These are phyloP conservation scores for Hyposoter didymator DNA, from an alignment of 2,888 invertebrate genomes.

Conservation along the genomic window DNA sequence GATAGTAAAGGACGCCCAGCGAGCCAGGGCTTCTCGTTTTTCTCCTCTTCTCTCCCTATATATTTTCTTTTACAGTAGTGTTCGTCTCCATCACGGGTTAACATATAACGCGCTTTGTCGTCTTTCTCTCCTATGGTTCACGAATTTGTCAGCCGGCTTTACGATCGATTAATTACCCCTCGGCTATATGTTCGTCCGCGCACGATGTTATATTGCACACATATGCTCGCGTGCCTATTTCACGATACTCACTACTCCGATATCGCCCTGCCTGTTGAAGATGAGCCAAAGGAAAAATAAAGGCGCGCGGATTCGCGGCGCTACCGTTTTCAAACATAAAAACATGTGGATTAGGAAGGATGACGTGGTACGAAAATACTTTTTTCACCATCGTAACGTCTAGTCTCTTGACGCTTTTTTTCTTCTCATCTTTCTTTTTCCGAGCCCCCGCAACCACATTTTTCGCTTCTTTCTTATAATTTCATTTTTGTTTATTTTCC, in stretches of 20 bases:
- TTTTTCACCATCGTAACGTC: slow-evolving; percentile 33
- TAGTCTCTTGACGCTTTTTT: slow-evolving; percentile 47
- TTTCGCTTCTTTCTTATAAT: background rate
- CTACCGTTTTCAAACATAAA: slow-evolving; percentile 5
- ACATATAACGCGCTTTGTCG: slow-evolving; percentile 55
- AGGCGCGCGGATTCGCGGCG: background rate
- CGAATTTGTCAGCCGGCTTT: slow-evolving; percentile 69
- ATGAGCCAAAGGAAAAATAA: background rate
- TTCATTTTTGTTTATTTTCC: background rate
- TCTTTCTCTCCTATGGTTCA: slow-evolving; percentile 53
- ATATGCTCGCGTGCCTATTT: slow-evolving; percentile 40
- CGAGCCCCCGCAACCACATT: background rate
- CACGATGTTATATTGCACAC: slow-evolving; percentile 31
- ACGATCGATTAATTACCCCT: slow-evolving; percentile 69
- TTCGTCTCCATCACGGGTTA: slow-evolving; percentile 38
- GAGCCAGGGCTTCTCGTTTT: slow-evolving; percentile 28
- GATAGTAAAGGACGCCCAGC: slow-evolving; percentile 36
- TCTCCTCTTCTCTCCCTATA: background rate
- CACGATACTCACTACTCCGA: background rate
- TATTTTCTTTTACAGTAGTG: background rate
- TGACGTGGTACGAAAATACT: slow-evolving; percentile 53
- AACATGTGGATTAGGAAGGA: background rate
- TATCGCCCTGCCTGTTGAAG: background rate
- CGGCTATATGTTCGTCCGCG: slow-evolving; percentile 40
- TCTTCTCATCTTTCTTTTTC: slow-evolving; percentile 19